Evolutionary conservation across 1,140 invertebrate species (phyloP).

Genomic region (Polypedilum pembai): DNA sequence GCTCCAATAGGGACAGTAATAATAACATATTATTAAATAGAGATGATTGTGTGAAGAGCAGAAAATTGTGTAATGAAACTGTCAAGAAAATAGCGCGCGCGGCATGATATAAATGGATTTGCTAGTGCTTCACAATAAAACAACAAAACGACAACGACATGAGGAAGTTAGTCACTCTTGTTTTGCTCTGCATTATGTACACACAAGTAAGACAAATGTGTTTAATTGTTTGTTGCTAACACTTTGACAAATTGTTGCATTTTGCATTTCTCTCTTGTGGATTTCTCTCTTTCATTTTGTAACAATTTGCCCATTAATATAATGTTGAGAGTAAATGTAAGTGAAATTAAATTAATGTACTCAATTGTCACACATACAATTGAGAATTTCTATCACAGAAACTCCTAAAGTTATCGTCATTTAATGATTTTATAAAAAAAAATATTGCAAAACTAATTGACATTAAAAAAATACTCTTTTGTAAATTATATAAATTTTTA

Average conservation of each 20-base stretch:
- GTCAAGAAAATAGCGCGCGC: conserved; percentile 18
- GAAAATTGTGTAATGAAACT: conserved; percentile 25
- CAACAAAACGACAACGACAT: conserved; percentile 1
- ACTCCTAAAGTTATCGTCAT: no score
- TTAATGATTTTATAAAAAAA: no score
- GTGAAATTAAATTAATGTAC: no score
- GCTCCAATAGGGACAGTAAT: background rate
- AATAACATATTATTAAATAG: background rate
- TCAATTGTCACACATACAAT: no score
- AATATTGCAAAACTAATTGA: no score
- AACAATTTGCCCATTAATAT: no score
- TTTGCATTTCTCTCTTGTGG: background rate
- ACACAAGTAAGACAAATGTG: conserved; percentile 22
- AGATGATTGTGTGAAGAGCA: background rate
- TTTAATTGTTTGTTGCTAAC: conserved; percentile 25
- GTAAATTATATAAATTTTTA: no score
- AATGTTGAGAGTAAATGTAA: no score
- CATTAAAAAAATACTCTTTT: no score
- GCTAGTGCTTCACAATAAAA: conserved; percentile 7
- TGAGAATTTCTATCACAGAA: no score
- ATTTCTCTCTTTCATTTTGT: no score
- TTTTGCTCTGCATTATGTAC: background rate
- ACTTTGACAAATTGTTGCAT: conserved; percentile 18
- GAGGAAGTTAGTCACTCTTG: background rate
- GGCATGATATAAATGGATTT: conserved; percentile 26